Evolutionary conservation across 1,140 invertebrate species (phyloP).

Genomic region (Bombus sibiricus): DNA sequence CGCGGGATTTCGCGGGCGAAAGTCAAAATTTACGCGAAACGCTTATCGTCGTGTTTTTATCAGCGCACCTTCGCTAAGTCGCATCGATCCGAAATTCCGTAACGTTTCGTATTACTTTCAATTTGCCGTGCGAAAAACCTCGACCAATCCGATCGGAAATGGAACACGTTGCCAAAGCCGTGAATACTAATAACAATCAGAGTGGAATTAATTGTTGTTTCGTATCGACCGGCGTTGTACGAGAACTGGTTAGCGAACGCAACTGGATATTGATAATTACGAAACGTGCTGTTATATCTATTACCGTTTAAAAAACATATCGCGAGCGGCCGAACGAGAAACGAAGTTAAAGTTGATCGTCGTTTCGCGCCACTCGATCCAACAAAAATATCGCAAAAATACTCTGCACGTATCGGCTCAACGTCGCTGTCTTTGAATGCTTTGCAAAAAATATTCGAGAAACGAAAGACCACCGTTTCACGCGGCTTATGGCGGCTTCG

Average conservation of each 20-base stretch:
- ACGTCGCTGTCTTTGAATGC: too few relatives aligned
- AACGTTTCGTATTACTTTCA: slow-evolving; percentile 38
- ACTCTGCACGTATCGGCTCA: too few relatives aligned
- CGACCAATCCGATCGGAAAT: slow-evolving; percentile 8
- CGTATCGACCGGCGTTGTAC: slow-evolving; percentile 15
- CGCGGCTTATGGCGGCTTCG: too few relatives aligned
- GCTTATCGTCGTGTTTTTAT: too few relatives aligned
- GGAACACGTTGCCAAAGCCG: neutral
- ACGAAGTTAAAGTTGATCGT: neutral
- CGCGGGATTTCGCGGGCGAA: too few relatives aligned
- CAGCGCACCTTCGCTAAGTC: too few relatives aligned
- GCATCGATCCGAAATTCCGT: neutral
- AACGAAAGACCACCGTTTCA: too few relatives aligned
- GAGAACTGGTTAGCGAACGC: neutral
- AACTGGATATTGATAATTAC: slow-evolving; percentile 40
- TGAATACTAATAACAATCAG: slow-evolving; percentile 35
- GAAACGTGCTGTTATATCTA: neutral
- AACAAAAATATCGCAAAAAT: too few relatives aligned
- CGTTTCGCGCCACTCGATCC: neutral
- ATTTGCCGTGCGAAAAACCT: neutral
- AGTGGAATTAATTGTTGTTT: slow-evolving; percentile 34
- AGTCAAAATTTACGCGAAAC: too few relatives aligned
- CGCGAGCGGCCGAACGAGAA: neutral
- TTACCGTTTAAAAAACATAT: neutral
- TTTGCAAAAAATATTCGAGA: fast-evolving